Percentiles rank a stretch among this genome's conserved stretches.
Evolutionary conservation across 1,140 invertebrate genomes (phyloP).

Genomic region (Drosophila takahashii): DNA sequence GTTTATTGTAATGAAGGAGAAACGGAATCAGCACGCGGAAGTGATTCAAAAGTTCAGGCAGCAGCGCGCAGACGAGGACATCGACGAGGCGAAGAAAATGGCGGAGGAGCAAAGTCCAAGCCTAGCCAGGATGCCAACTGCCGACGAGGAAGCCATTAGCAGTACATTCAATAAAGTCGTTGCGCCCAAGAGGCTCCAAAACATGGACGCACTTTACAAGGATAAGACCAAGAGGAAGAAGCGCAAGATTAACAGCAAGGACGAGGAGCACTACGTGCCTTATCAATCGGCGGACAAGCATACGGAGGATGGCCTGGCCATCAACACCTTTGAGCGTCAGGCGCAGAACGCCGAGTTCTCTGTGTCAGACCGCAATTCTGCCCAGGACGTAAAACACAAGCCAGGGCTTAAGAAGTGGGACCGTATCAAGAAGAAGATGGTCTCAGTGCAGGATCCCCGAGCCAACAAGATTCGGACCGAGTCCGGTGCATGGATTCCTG

Average conservation of each 20-base stretch:
- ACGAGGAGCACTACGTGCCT: conserved; percentile 93
- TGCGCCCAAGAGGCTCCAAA: conserved; percentile 87
- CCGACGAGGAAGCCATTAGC: conserved; percentile 70
- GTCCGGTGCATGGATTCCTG: conserved; percentile 96
- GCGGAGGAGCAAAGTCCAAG: conserved; percentile 41
- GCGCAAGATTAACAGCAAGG: conserved; percentile 86
- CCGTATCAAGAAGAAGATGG: conserved; percentile 96
- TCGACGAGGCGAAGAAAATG: conserved; percentile 70
- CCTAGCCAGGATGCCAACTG: conserved; percentile 20
- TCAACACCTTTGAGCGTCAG: conserved; percentile 91
- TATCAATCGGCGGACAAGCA: conserved; percentile 94
- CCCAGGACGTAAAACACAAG: conserved; percentile 86
- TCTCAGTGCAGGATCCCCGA: conserved; percentile 89
- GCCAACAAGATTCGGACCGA: conserved; percentile 96
- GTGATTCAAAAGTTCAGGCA: conserved; percentile 86
- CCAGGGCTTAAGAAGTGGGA: conserved; percentile 92
- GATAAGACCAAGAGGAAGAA: conserved; percentile 86
- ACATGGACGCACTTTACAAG: conserved; percentile 86
- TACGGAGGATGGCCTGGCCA: conserved; percentile 95
- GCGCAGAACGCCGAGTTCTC: conserved; percentile 91
- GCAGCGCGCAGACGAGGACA: conserved; percentile 77
- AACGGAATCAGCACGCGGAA: conserved; percentile 88
- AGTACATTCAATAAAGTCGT: conserved; percentile 86
- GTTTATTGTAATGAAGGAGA: conserved; percentile 90
- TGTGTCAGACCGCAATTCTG: conserved; percentile 89